A percentile compares a stretch with the other conserved stretches of the same genome.
phyloP scores from a whole-genome alignment of 64 coral and sea anemone species.

The Montipora foliosa region DNA sequence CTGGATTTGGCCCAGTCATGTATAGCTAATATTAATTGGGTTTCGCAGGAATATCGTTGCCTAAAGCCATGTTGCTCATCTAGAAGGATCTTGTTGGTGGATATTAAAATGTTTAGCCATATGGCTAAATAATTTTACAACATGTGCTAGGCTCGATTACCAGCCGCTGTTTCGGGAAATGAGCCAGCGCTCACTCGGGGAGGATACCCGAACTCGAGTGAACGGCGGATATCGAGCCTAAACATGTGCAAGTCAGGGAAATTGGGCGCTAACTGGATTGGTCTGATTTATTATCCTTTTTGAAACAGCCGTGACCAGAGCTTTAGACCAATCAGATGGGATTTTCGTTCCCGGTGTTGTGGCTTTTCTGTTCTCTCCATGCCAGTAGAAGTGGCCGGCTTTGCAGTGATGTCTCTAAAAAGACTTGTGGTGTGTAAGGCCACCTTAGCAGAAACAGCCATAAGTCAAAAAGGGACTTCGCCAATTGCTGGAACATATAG shows the following conservation, averaged over 20 bases:
- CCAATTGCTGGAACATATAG: too few relatives aligned
- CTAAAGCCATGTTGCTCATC: conserved; percentile 43
- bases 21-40: not conserved
- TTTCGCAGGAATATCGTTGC: conserved; percentile 1
- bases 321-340: conserved; percentile 39
- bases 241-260: conserved; percentile 24
- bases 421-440: too few relatives aligned
- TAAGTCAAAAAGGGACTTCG: too few relatives aligned
- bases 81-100: not conserved
- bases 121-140: not conserved
- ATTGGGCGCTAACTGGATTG: conserved; percentile 32
- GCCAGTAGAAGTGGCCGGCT: too few relatives aligned
- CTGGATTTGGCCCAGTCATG: conserved; percentile 44
- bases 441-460: too few relatives aligned
- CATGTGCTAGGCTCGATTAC: too few relatives aligned
- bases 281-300: conserved; percentile 8
- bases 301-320: conserved; percentile 20
- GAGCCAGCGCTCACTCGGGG: too few relatives aligned
- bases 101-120: conserved; percentile 14
- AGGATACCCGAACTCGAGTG: too few relatives aligned
- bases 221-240: too few relatives aligned
- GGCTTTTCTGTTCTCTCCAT: too few relatives aligned
- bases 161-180: too few relatives aligned
- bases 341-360: not conserved
- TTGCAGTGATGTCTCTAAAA: too few relatives aligned